Evolutionary conservation across 2,888 invertebrate genomes (phyloP).

Genomic region (Hypselothyrea guttata): DNA sequence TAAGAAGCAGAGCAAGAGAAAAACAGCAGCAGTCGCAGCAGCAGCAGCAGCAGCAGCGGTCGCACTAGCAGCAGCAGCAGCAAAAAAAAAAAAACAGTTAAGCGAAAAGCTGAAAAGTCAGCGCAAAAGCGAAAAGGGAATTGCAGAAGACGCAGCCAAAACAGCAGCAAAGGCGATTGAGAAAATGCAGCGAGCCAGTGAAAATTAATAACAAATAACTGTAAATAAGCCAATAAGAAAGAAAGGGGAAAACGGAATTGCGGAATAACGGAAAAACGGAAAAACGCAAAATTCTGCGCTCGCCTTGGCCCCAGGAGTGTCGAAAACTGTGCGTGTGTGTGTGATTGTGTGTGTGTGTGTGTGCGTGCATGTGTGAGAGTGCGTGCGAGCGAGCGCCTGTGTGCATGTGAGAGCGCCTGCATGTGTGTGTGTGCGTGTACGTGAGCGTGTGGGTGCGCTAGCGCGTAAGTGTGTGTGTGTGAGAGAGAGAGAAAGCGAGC

Average conservation of each 20-base stretch:
- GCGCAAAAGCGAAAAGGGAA: too few relatives aligned
- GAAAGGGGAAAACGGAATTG: neutral
- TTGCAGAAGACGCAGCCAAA: too few relatives aligned
- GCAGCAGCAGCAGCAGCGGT: slow-evolving; percentile 8
- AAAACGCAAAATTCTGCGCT: slow-evolving; percentile 28
- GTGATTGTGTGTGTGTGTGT: slow-evolving; percentile 3
- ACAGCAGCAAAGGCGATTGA: too few relatives aligned
- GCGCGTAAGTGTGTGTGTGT: neutral
- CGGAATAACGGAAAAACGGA: slow-evolving; percentile 14
- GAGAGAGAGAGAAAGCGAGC: slow-evolving; percentile 7
- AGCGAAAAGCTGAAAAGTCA: slow-evolving; percentile 5
- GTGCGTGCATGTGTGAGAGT: neutral
- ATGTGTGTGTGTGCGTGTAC: neutral
- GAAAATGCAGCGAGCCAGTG: too few relatives aligned
- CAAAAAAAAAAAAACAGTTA: slow-evolving; percentile 11
- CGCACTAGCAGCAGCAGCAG: slow-evolving; percentile 14
- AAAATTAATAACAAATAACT: too few relatives aligned
- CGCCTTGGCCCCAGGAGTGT: slow-evolving; percentile 17
- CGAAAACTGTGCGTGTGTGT: slow-evolving; percentile 27
- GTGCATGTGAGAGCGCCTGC: neutral
- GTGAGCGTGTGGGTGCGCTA: slow-evolving; percentile 16
- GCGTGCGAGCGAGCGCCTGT: slow-evolving; percentile 5
- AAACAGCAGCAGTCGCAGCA: slow-evolving; percentile 3
- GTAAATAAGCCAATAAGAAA: slow-evolving; percentile 24
- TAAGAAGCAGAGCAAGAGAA: slow-evolving; percentile 3